Evolutionary conservation across 2,113 vertebrate genomes (phyloP).

Genomic region (Aegotheles bennettii): DNA sequence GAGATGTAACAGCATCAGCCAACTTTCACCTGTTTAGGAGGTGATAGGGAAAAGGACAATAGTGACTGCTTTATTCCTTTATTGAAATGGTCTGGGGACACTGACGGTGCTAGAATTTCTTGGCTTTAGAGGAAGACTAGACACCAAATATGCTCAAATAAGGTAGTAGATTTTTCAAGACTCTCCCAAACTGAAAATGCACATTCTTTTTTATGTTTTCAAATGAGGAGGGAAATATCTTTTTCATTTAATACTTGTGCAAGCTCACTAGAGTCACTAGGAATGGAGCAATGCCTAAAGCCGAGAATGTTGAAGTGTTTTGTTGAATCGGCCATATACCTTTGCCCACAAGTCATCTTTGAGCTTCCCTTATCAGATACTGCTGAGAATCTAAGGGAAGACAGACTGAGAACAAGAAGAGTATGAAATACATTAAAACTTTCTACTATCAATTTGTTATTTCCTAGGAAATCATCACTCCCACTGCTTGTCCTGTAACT

Average conservation of each 20-base stretch:
- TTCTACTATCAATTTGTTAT: background rate
- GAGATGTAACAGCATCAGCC: background rate
- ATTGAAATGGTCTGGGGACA: background rate
- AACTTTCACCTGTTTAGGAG: background rate
- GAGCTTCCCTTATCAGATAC: background rate
- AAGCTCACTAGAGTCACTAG: background rate
- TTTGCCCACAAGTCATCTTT: background rate
- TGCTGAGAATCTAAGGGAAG: background rate
- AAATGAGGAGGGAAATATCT: background rate
- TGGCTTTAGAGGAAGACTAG: background rate
- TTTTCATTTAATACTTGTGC: background rate
- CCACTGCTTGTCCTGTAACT: background rate
- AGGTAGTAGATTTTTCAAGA: background rate
- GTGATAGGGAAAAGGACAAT: background rate
- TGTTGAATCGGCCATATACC: background rate
- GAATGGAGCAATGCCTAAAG: background rate
- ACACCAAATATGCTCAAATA: background rate
- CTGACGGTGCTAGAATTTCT: fast-evolving
- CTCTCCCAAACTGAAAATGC: background rate
- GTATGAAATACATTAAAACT: background rate
- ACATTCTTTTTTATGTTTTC: background rate
- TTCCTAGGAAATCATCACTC: background rate
- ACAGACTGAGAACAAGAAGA: background rate
- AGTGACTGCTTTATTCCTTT: background rate
- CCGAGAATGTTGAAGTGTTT: fast-evolving